Conservation (phyloP, 2,888 invertebrate species). For the Mamestra brassicae region DNA sequence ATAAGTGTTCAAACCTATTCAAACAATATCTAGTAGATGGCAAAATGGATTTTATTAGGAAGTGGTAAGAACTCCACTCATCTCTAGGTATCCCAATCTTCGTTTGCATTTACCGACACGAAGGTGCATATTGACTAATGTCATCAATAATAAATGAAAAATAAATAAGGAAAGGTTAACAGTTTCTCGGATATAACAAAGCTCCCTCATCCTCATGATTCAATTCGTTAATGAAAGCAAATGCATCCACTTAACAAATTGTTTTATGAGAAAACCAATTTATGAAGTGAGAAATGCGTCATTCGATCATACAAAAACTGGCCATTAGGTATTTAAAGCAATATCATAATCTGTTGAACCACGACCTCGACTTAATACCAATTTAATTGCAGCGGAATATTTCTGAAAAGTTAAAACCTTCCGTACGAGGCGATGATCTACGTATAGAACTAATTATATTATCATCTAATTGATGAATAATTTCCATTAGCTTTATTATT, state of each 20-base stretch:
- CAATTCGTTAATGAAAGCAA: slow-evolving; percentile 5
- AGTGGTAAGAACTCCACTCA: neutral
- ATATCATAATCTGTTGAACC: slow-evolving; percentile 1
- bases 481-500: neutral
- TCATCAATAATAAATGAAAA: neutral
- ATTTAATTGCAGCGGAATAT: slow-evolving; percentile 56
- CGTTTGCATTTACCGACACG: neutral
- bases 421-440: slow-evolving; percentile 21
- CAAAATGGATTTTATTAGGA: too few relatives aligned
- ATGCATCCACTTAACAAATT: slow-evolving; percentile 1
- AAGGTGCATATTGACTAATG: neutral
- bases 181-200: neutral
- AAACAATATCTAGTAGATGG: too few relatives aligned
- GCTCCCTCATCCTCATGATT: neutral
- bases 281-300: slow-evolving; percentile 29
- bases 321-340: neutral
- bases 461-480: slow-evolving; percentile 12
- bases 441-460: neutral
- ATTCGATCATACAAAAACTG: neutral
- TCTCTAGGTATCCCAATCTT: too few relatives aligned
- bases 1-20: too few relatives aligned
- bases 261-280: slow-evolving; percentile 26
- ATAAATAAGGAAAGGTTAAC: slow-evolving; percentile 19
- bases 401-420: slow-evolving; percentile 36
- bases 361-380: slow-evolving; percentile 27